These are phyloP conservation scores for Fistularia tabacaria DNA, from an alignment of 2,797 vertebrate genomes.

Conservation along the genomic window DNA sequence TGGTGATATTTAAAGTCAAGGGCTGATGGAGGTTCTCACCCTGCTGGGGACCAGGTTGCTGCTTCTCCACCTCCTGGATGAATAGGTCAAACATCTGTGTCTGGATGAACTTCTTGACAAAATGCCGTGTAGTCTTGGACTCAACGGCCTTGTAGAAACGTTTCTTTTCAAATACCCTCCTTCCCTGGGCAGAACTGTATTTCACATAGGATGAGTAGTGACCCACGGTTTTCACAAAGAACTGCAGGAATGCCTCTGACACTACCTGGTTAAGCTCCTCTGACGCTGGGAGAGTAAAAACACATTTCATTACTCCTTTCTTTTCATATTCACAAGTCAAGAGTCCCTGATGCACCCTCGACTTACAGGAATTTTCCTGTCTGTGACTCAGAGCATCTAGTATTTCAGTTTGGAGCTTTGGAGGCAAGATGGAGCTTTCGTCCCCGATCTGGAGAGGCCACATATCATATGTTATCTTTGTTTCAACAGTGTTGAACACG, in stretches of 20 bases:
- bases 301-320: too few relatives aligned
- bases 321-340: background rate
- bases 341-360: background rate
- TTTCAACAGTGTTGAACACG: background rate
- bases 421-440: slow-evolving; percentile 83
- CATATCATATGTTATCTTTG: background rate
- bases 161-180: slow-evolving; percentile 77
- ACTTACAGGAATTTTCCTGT: slow-evolving; percentile 63
- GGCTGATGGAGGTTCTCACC: slow-evolving; percentile 61
- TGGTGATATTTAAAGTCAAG: background rate
- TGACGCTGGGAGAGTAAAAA: slow-evolving; percentile 59
- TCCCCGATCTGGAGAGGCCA: slow-evolving; percentile 79
- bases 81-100: slow-evolving; percentile 94
- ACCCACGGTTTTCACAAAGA: slow-evolving; percentile 86
- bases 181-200: slow-evolving; percentile 22
- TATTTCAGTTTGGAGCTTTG: slow-evolving; percentile 84
- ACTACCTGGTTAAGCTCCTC: slow-evolving; percentile 86
- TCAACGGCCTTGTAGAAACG: slow-evolving; percentile 83
- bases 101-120: slow-evolving; percentile 87
- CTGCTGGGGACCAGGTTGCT: slow-evolving; percentile 78
- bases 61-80: slow-evolving; percentile 89
- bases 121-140: slow-evolving; percentile 79
- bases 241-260: slow-evolving; percentile 85
- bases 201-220: slow-evolving; percentile 82
- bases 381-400: slow-evolving; percentile 68